Percentiles rank a stretch among this genome's conserved stretches.
Evolutionary conservation across 2,888 invertebrate genomes (phyloP).

Genomic region (Plusia festucae): DNA sequence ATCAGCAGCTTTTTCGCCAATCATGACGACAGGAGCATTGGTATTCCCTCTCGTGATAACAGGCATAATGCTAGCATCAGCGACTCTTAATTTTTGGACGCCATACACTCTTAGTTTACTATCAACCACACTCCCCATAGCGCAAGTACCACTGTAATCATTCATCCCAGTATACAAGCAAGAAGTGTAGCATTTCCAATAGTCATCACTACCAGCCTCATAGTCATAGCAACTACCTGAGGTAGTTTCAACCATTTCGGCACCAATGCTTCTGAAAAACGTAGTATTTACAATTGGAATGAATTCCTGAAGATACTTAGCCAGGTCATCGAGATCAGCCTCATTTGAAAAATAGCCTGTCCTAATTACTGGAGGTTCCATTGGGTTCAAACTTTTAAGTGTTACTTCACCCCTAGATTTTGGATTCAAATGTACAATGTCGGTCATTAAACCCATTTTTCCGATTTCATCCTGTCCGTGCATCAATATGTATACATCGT

Average conservation of each 20-base stretch:
- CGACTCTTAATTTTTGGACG: conserved; percentile 86
- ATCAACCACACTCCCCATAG: conserved; percentile 60
- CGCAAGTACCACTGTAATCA: conserved; percentile 57
- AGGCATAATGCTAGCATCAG: conserved; percentile 94
- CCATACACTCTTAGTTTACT: conserved; percentile 48
- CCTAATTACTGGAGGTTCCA: conserved; percentile 40
- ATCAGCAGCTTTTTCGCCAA: conserved; percentile 87
- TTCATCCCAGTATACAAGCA: conserved; percentile 41
- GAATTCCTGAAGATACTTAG: conserved; percentile 34
- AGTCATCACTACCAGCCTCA: conserved; percentile 36
- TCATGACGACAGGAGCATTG: conserved; percentile 93
- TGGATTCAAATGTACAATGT: conserved; percentile 36
- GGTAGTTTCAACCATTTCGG: conserved; percentile 32
- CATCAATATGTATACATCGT: conserved; percentile 12
- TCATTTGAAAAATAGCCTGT: conserved; percentile 38
- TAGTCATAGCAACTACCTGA: conserved; percentile 23
- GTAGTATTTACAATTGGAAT: conserved; percentile 38
- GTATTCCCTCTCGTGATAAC: conserved; percentile 92
- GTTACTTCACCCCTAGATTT: conserved; percentile 46
- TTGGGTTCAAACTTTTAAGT: conserved; percentile 33
- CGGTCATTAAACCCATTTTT: conserved; percentile 29
- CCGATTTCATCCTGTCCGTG: background rate
- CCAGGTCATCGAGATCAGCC: conserved; percentile 34
- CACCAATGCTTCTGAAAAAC: conserved; percentile 36
- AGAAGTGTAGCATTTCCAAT: conserved; percentile 52